These are phyloP conservation scores for Octodon degus DNA, from an alignment of 2,113 vertebrate genomes.

Conservation along the genomic window DNA sequence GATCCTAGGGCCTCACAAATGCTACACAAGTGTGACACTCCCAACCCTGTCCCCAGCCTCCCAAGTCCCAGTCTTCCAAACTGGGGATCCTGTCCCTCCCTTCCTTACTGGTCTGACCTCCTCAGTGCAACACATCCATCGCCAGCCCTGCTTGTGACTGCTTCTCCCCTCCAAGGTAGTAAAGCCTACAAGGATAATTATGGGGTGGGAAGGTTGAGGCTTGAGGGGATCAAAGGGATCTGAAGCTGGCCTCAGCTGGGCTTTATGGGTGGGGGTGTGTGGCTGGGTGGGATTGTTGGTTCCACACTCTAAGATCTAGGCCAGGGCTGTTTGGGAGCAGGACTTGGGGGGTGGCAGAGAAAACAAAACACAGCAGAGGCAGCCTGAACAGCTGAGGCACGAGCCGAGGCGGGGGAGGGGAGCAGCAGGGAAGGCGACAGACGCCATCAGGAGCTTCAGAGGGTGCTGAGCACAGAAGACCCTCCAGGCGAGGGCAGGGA, in stretches of 20 bases:
- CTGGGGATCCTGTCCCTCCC: not conserved
- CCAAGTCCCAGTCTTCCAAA: not conserved
- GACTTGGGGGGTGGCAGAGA: constrained; percentile 2
- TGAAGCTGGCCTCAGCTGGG: not conserved
- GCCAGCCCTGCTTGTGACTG: not conserved
- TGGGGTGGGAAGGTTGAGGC: constrained; percentile 40
- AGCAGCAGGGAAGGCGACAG: constrained; percentile 51
- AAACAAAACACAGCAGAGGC: not conserved
- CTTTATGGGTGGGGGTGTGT: not conserved
- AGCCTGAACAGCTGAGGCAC: constrained; percentile 58
- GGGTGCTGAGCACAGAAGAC: constrained; percentile 19
- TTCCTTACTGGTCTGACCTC: not conserved
- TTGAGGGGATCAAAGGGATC: constrained; percentile 70
- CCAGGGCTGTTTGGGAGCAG: not conserved
- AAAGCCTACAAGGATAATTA: constrained; percentile 62
- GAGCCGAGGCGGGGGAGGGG: not conserved
- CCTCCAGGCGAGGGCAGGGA: not conserved
- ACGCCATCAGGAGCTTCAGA: constrained; percentile 13
- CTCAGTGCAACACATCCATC: not conserved
- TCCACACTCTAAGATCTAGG: not conserved
- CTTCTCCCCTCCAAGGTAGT: constrained; percentile 41
- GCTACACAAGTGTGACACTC: not conserved
- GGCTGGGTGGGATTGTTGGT: constrained; percentile 9
- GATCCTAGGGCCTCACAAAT: not conserved
- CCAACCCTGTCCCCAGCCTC: not conserved